Conservation (phyloP, 2,113 vertebrate genomes). For the Puma concolor region DNA sequence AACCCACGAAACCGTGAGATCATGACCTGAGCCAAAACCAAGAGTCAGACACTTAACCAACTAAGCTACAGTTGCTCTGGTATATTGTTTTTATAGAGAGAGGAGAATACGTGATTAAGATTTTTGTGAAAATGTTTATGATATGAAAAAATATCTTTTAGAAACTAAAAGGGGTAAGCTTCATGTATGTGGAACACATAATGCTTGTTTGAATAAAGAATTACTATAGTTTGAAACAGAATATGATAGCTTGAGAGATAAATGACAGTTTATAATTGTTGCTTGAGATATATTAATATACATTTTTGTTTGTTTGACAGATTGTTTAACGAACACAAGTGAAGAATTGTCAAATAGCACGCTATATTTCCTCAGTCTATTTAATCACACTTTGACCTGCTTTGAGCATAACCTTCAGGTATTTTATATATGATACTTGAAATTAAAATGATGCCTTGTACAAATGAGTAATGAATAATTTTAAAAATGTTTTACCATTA, state of each 20-base stretch:
- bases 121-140: conserved; percentile 37
- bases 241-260: not conserved
- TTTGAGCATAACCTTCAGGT: conserved; percentile 94
- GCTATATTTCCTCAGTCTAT: conserved; percentile 87
- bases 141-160: not conserved
- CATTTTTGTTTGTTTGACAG: conserved; percentile 83
- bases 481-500: not conserved
- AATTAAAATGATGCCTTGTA: conserved; percentile 66
- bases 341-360: conserved; percentile 89
- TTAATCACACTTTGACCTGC: conserved; percentile 92
- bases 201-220: conserved; percentile 41
- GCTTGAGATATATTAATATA: conserved; percentile 56
- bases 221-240: not conserved
- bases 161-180: not conserved
- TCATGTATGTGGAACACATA: not conserved
- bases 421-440: conserved; percentile 76
- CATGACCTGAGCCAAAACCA: too few relatives aligned
- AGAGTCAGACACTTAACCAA: too few relatives aligned
- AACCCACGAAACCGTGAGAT: too few relatives aligned
- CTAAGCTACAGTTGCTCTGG: too few relatives aligned
- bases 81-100: conserved; percentile 1
- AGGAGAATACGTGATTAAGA: not conserved
- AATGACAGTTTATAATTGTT: not conserved
- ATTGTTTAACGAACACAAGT: conserved; percentile 87
- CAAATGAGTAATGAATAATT: conserved; percentile 32